Evolutionary conservation across 1,140 invertebrate species (phyloP).

Genomic region (Episyrphus balteatus): DNA sequence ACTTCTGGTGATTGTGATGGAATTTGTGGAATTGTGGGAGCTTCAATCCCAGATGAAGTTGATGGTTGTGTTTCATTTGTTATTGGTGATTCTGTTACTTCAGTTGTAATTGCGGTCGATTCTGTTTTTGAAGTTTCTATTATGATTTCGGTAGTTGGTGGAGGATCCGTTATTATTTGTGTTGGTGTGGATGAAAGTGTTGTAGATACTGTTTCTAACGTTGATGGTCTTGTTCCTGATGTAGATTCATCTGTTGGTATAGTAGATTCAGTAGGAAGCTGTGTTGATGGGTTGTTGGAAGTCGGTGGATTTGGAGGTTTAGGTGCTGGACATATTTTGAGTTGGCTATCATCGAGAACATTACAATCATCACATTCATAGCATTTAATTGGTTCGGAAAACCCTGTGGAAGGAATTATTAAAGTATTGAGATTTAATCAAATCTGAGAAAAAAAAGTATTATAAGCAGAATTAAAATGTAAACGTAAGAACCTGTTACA

Average conservation of each 20-base stretch:
- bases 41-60: background rate
- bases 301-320: background rate
- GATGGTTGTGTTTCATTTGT: background rate
- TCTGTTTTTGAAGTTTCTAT: background rate
- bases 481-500: too few species aligned
- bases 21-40: background rate
- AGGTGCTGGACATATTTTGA: conserved; percentile 5
- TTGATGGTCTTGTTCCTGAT: background rate
- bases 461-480: too few species aligned
- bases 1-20: too few species aligned
- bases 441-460: too few species aligned
- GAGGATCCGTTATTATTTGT: background rate
- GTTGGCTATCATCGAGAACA: background rate
- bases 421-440: too few species aligned
- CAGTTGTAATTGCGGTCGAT: background rate
- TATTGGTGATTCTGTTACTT: background rate
- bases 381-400: conserved; percentile 9
- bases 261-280: background rate
- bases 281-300: background rate
- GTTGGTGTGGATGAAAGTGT: background rate
- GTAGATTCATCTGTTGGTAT: background rate
- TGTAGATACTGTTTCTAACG: background rate
- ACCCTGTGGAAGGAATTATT: too few species aligned
- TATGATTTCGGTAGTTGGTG: background rate
- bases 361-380: conserved; percentile 16